Conservation (phyloP, 1,140 invertebrate genomes). For the Camponotus vicinus region DNA sequence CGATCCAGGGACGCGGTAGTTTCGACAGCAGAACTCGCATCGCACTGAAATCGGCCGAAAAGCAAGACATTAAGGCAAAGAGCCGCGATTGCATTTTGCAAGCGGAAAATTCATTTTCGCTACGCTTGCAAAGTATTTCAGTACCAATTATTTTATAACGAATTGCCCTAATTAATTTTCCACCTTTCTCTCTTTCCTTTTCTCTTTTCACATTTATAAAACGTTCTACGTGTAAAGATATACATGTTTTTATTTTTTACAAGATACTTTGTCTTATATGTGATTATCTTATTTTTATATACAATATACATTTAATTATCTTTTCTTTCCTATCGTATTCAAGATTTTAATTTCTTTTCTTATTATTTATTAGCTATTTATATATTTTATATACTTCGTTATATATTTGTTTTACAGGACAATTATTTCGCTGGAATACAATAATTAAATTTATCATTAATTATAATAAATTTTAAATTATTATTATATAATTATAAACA, state of each 20-base stretch:
- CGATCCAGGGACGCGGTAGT: slow-evolving; percentile 97
- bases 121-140: neutral
- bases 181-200: neutral
- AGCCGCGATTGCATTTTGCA: neutral
- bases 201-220: neutral
- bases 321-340: too few species aligned
- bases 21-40: slow-evolving; percentile 97
- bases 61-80: slow-evolving; percentile 4
- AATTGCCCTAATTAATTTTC: slow-evolving; percentile 13
- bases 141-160: slow-evolving; percentile 21
- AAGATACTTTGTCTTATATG: slow-evolving; percentile 10
- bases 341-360: too few species aligned
- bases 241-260: neutral
- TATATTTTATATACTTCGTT: too few species aligned
- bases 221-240: neutral
- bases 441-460: too few species aligned
- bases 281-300: neutral
- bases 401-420: neutral
- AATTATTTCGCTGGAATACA: neutral
- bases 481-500: neutral
- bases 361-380: too few species aligned
- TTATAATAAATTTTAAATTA: too few species aligned
- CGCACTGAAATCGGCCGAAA: slow-evolving; percentile 89
- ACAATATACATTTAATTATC: too few species aligned
- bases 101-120: neutral